These are phyloP conservation scores for Phalacrocorax brasilianus DNA, from an alignment of 2,113 vertebrate species.

Conservation along the genomic window DNA sequence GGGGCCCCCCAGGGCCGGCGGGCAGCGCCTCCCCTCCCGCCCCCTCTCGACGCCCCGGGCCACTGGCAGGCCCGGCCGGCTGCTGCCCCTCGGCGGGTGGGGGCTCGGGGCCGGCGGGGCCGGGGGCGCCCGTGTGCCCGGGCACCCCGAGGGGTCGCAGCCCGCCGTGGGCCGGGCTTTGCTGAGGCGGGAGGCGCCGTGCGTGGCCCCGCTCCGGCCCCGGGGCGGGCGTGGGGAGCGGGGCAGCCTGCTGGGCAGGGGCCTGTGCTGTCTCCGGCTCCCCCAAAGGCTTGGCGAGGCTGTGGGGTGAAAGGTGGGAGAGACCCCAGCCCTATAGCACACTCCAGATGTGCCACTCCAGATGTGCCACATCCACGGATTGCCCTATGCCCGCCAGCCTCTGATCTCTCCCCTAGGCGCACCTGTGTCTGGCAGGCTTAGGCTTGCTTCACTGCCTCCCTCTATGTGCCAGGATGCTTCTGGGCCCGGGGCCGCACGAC, in stretches of 20 bases:
- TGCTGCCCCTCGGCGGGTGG: neutral
- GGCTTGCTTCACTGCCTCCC: neutral
- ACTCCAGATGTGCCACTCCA: neutral
- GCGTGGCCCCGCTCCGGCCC: neutral
- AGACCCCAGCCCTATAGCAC: neutral
- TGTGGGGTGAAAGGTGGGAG: rapidly evolving
- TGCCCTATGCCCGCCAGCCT: neutral
- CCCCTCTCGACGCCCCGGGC: slow-evolving; percentile 52
- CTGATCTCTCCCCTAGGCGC: neutral
- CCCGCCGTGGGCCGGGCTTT: neutral
- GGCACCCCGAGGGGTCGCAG: neutral
- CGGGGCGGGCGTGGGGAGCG: neutral
- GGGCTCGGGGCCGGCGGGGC: neutral
- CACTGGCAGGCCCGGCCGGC: neutral
- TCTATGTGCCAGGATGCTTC: neutral
- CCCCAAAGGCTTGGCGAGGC: neutral
- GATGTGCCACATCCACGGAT: neutral
- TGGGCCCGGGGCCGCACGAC: neutral
- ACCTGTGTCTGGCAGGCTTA: neutral
- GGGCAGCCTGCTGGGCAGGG: neutral
- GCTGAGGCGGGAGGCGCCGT: neutral
- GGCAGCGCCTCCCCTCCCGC: too few species aligned
- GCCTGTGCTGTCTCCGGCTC: neutral
- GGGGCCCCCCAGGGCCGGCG: too few species aligned
- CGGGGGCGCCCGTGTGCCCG: neutral